Evolutionary conservation across 2,888 invertebrate species (phyloP), one percentile per base, ranked within the genome.

Genomic region (Tachina grossa): DNA sequence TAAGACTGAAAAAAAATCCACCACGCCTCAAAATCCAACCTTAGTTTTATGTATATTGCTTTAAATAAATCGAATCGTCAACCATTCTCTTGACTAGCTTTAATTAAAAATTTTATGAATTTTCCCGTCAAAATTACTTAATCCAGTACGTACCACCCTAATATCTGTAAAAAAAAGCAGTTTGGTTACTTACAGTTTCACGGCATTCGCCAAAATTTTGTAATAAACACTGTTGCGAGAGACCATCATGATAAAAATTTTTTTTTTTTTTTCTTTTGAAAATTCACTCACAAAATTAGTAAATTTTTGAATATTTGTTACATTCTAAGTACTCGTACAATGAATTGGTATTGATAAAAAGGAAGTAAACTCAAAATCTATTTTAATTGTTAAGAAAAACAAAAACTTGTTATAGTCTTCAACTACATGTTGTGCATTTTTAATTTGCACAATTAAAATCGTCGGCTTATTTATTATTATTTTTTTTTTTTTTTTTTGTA

Each of bases 191-290:
- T 78, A 53, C 59, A 59, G 13, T 63, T 68, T 51, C 45, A 16
- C 65, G 66, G 65, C 65, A 71, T 69, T 65, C 39, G 43, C 78
- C 6, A 31, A 78, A 82, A 75, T 85, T 47, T 81, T 81, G 82
- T 71, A 82, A 81, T 69, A 41, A 66, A 61, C 3, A 49, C 14
- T 59, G 19, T 47, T 65, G 53, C 47, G 19, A 41, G 43, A 55
- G 19, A 14, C 8, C 19, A n/a, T 55, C 19, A 63, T 31, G 39
- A 13, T 10, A 55, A 13, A 53, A 65, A 53, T 63, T 16, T 2
- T n/a, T n/a, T 9, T 10, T 13, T 51, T 11, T 10, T n/a, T 59
- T 68, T 68, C 14, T 31, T 68, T 69, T 45, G 13, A 14, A 16
- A 19, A 13, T 22, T 57, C 10, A 41, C 8, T 22, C 5, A 22